Evolutionary conservation across 1,140 invertebrate species (phyloP).

Genomic region (Leucophenga varia): DNA sequence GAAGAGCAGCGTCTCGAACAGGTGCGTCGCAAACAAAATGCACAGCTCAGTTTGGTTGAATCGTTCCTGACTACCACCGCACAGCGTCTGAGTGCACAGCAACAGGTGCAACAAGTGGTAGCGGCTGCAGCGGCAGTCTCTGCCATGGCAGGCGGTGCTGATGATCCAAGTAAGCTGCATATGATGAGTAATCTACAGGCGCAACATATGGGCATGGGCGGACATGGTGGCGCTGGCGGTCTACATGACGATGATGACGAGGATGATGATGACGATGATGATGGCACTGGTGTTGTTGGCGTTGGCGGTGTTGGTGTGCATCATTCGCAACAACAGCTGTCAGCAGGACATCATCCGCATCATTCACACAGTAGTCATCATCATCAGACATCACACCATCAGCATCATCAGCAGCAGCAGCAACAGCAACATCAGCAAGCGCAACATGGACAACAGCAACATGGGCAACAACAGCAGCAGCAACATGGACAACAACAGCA

Average conservation of each 20-base stretch:
- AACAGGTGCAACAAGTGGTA: slow-evolving; percentile 51
- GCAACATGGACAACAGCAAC: slow-evolving; percentile 15
- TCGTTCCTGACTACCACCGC: slow-evolving; percentile 51
- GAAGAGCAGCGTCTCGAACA: slow-evolving; percentile 36
- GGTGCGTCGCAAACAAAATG: slow-evolving; percentile 49
- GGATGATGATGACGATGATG: slow-evolving; percentile 46
- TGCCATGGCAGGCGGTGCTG: slow-evolving; percentile 41
- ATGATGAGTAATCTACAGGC: slow-evolving; percentile 37
- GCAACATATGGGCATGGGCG: slow-evolving; percentile 27
- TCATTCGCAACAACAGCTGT: slow-evolving; percentile 22
- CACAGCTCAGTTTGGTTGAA: slow-evolving; percentile 50
- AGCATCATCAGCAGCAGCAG: slow-evolving; percentile 13
- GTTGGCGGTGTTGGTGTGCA: slow-evolving; percentile 7
- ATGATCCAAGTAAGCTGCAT: slow-evolving; percentile 41
- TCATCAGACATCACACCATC: slow-evolving; percentile 18
- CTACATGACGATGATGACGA: slow-evolving; percentile 37
- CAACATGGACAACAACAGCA: slow-evolving; percentile 13
- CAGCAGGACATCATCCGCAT: slow-evolving; percentile 31
- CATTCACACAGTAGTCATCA: slow-evolving; percentile 18
- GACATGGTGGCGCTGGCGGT: slow-evolving; percentile 12
- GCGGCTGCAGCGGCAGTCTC: slow-evolving; percentile 48
- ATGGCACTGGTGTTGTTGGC: slow-evolving; percentile 12
- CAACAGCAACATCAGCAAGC: slow-evolving; percentile 19
- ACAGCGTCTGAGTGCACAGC: slow-evolving; percentile 47
- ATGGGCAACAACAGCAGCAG: slow-evolving; percentile 24